Evolutionary conservation across 2,113 vertebrate genomes (phyloP).

Genomic region (Peucedramus taeniatus): DNA sequence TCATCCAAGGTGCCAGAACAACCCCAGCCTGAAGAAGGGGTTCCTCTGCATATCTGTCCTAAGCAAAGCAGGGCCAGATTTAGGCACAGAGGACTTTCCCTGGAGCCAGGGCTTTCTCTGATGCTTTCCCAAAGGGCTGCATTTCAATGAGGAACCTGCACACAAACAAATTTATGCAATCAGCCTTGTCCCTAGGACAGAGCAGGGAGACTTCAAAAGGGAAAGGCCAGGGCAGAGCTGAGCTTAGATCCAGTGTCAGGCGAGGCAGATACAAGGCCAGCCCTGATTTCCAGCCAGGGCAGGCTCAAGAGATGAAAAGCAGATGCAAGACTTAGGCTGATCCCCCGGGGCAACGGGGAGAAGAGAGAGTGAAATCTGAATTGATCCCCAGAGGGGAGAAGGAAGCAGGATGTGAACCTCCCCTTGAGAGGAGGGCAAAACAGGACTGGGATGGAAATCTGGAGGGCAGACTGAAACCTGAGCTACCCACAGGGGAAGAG

Average conservation of each 20-base stretch:
- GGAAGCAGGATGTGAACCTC: constrained; percentile 38
- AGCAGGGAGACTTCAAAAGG: constrained; percentile 49
- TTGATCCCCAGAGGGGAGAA: constrained; percentile 43
- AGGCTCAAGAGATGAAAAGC: constrained; percentile 36
- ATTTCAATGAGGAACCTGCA: constrained; percentile 30
- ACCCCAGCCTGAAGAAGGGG: constrained; percentile 24
- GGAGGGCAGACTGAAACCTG: constrained; percentile 51
- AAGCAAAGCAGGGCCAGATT: constrained; percentile 51
- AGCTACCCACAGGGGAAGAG: constrained; percentile 33
- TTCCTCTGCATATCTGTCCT: constrained; percentile 36
- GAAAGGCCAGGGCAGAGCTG: constrained; percentile 7
- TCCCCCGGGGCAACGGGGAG: background rate
- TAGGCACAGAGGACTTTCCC: constrained; percentile 39
- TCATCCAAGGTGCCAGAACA: background rate
- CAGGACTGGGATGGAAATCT: constrained; percentile 18
- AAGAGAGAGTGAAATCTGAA: background rate
- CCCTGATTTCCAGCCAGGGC: background rate
- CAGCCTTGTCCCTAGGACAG: constrained; percentile 35
- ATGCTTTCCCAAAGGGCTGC: constrained; percentile 49
- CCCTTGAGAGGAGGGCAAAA: constrained; percentile 36
- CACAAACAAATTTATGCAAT: constrained; percentile 56
- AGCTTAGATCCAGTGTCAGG: constrained; percentile 23
- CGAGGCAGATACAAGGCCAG: background rate
- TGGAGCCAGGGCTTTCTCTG: constrained; percentile 51
- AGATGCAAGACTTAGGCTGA: background rate